A percentile compares a stretch with the other conserved stretches of the same genome.
These are phyloP conservation scores for Lepas anatifera DNA, from an alignment of 2,888 invertebrate genomes.

Conservation along the genomic window DNA sequence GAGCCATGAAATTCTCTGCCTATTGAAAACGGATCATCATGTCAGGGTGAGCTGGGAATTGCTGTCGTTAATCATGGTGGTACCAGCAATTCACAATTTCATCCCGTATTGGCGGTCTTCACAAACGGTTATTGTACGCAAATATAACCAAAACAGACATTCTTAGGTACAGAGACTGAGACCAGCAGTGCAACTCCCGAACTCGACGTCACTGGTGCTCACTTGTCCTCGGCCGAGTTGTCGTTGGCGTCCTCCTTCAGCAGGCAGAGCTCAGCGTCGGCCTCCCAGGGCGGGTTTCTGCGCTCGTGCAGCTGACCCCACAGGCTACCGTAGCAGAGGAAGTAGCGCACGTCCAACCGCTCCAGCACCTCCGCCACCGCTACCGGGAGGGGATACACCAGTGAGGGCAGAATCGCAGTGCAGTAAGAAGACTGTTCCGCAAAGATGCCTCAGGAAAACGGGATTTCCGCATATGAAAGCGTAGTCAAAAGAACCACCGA, in stretches of 20 bases:
- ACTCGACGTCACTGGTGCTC: too few relatives aligned
- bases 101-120: too few relatives aligned
- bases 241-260: constrained; percentile 36
- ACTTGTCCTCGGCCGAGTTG: constrained; percentile 34
- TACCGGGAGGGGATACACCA: background rate
- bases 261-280: constrained; percentile 41
- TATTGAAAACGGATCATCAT: too few relatives aligned
- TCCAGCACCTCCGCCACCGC: constrained; percentile 31
- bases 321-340: constrained; percentile 44
- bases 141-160: too few relatives aligned
- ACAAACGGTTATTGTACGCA: too few relatives aligned
- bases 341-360: constrained; percentile 39
- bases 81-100: too few relatives aligned
- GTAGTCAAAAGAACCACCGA: background rate
- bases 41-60: too few relatives aligned
- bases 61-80: too few relatives aligned
- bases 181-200: too few relatives aligned
- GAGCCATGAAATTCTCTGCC: too few relatives aligned
- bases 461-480: background rate
- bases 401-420: background rate
- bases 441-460: background rate
- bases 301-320: constrained; percentile 44
- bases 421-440: background rate
- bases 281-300: constrained; percentile 42
- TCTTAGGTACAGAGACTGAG: too few relatives aligned